phyloP scores from a whole-genome alignment of 1,140 invertebrate species.

The Solenopsis invicta region DNA sequence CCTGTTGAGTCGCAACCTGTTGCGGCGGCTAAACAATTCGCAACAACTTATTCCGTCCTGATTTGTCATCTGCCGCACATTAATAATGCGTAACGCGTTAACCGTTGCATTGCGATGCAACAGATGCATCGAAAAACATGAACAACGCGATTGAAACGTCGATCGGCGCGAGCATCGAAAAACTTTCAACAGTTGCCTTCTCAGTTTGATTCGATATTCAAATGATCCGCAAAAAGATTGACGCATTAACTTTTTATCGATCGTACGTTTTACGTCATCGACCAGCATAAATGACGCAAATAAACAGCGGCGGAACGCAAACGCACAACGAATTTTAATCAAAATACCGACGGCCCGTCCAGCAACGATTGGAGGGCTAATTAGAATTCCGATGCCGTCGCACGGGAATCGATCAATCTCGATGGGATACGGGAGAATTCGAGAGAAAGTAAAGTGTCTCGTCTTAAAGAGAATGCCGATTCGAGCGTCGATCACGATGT shows the following conservation, averaged over 20 bases:
- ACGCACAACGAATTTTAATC: conserved; percentile 71
- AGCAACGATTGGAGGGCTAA: conserved; percentile 57
- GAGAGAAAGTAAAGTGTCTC: not conserved
- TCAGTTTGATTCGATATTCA: not conserved
- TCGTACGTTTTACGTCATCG: too few relatives aligned
- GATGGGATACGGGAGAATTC: conserved; percentile 2
- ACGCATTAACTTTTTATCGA: not conserved
- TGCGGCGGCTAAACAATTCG: conserved; percentile 61
- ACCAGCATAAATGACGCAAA: conserved; percentile 1
- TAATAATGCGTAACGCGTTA: not conserved
- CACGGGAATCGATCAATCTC: conserved; percentile 33
- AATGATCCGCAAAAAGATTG: not conserved
- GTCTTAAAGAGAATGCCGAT: conserved; percentile 47
- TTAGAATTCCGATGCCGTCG: conserved; percentile 72
- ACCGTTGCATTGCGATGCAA: too few relatives aligned
- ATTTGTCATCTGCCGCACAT: conserved; percentile 15
- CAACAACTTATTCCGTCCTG: conserved; percentile 40
- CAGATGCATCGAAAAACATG: not conserved
- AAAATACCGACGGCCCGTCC: conserved; percentile 63
- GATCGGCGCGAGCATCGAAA: not conserved
- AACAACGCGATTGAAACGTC: not conserved
- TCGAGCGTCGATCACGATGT: not conserved
- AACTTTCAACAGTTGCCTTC: not conserved
- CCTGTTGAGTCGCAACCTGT: conserved; percentile 79
- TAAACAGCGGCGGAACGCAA: conserved; percentile 18